Evolutionary conservation across 2,113 vertebrate species (phyloP).

Genomic region (Silurus meridionalis): DNA sequence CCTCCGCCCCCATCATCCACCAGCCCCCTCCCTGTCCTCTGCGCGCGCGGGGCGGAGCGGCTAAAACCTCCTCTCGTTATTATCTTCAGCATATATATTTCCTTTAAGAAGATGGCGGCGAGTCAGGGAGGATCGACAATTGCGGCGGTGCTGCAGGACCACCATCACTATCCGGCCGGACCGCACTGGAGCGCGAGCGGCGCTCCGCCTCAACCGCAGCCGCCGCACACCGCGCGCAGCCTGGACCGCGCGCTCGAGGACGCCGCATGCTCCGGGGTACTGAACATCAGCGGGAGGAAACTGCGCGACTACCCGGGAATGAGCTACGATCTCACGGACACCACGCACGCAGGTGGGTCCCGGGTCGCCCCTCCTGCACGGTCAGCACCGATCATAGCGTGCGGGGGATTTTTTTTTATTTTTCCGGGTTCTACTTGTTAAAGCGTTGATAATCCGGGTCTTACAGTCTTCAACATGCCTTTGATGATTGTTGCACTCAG

Average conservation of each 20-base stretch:
- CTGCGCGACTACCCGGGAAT: constrained; percentile 89
- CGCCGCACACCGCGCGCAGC: constrained; percentile 82
- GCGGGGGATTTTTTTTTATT: background rate
- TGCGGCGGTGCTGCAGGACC: constrained; percentile 70
- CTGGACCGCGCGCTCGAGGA: constrained; percentile 93
- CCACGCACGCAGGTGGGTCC: constrained; percentile 89
- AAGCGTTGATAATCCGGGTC: no score
- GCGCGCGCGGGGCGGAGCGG: constrained; percentile 76
- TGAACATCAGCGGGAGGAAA: constrained; percentile 94
- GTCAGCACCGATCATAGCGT: background rate
- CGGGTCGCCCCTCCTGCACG: background rate
- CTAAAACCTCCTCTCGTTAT: constrained; percentile 66
- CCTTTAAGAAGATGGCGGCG: constrained; percentile 86
- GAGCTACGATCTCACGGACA: constrained; percentile 91
- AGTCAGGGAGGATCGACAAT: constrained; percentile 80
- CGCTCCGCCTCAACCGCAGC: constrained; percentile 75
- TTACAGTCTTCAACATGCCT: no score
- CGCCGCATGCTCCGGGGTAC: constrained; percentile 86
- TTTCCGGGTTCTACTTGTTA: background rate
- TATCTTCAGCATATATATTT: constrained; percentile 73
- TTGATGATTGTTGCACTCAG: no score
- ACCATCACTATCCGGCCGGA: constrained; percentile 76
- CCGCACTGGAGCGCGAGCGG: constrained; percentile 83
- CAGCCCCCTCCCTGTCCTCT: constrained; percentile 44
- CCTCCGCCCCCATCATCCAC: constrained; percentile 31